Conservation (phyloP, 2,888 invertebrate genomes). For the Thecocarcelia acutangulata region DNA sequence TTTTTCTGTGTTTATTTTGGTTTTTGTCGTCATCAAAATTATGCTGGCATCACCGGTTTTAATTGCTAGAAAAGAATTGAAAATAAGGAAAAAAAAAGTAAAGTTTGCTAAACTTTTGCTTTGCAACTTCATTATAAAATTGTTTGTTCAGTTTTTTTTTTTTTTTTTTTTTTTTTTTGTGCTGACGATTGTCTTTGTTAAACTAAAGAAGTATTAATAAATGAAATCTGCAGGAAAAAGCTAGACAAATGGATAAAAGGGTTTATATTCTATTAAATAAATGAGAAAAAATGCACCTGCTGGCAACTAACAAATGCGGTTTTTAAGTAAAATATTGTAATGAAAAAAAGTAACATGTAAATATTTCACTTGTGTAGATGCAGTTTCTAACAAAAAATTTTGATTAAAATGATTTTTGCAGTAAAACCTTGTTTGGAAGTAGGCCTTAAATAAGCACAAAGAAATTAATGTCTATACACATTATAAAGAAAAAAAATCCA, state of each 20-base stretch:
- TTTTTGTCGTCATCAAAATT: slow-evolving; percentile 50
- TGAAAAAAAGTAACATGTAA: background rate
- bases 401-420: no score
- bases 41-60: slow-evolving; percentile 59
- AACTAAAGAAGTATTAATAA: slow-evolving; percentile 12
- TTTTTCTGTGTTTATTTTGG: slow-evolving; percentile 4
- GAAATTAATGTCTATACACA: no score
- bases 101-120: slow-evolving; percentile 31
- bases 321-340: background rate
- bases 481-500: no score
- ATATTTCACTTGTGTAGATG: background rate
- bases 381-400: slow-evolving; percentile 4
- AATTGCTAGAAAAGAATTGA: slow-evolving; percentile 43
- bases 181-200: slow-evolving; percentile 5
- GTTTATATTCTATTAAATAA: background rate
- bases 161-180: background rate
- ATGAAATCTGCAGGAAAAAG: background rate
- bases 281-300: slow-evolving; percentile 33
- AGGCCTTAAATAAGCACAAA: no score
- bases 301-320: slow-evolving; percentile 18
- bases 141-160: slow-evolving; percentile 29
- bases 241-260: slow-evolving; percentile 26
- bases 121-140: slow-evolving; percentile 55
- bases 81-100: background rate
- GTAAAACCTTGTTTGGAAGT: no score